Evolutionary conservation across 1,140 invertebrate species (phyloP), one percentile per base, ranked within the genome.

Genomic region (Camponotus pennsylvanicus): DNA sequence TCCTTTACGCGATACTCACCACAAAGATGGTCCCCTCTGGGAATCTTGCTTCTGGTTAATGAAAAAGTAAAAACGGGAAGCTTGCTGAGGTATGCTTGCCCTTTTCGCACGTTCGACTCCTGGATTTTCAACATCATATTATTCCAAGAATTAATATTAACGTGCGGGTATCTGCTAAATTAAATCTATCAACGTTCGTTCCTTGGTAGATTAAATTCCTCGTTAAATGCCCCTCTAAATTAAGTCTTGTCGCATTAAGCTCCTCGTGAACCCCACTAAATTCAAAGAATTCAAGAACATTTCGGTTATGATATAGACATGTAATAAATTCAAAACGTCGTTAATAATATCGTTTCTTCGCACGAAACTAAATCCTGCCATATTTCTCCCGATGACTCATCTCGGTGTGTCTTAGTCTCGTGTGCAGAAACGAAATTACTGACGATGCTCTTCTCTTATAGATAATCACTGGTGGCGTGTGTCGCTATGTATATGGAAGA

Each of bases 341-440:
- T 55, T 55, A 55, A 40, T 32, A 57, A 4, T n/a, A 5, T 37
- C 34, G 8, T n/a, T 40, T 32, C 2, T 5, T 69, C 13, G n/a
- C 15, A 27, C 2, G 11, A 82, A 32, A 42, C 21, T 21, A 42
- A 42, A 57, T n/a, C 18, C 69, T n/a, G 63, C 37, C 15, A 52
- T 82, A n/a, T 71, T 59, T 82, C n/a, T 34, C 52, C 59, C 34
- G 37, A 42, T 82, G 66, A 71, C 45, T 82, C 66, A 82, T 9
- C 49, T 52, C 37, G 15, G 7, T 57, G 21, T 52, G 27, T 21
- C 18, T 34, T 80, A 64, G 40, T 78, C 42, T 9, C 34, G 45
- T n/a, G 13, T 55, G 34, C 34, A 32, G 13, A 42, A 55, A 80
- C 49, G 13, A 55, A 37, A 59, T 59, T 75, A 32, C 34, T 27